Evolutionary conservation across 2,113 vertebrate species (phyloP).

Genomic region (Clarias macrocephalus): DNA sequence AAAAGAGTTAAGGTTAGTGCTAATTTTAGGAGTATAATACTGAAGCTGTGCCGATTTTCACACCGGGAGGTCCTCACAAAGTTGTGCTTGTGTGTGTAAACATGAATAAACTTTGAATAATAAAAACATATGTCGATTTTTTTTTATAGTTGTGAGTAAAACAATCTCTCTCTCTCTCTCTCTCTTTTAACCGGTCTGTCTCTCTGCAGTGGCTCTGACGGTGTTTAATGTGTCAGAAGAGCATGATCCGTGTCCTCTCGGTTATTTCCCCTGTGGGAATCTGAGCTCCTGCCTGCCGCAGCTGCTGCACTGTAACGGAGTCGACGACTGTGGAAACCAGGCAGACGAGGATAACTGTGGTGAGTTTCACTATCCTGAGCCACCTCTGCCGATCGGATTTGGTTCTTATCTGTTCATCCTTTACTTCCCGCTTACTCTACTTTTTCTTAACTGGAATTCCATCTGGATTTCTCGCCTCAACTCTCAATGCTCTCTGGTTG

Average conservation of each 20-base stretch:
- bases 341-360: conserved; percentile 93
- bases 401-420: background rate
- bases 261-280: conserved; percentile 94
- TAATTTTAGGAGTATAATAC: background rate
- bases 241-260: conserved; percentile 77
- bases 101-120: background rate
- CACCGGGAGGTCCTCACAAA: background rate
- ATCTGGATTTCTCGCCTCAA: background rate
- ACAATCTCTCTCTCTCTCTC: background rate
- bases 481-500: background rate
- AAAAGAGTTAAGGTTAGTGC: no score
- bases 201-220: conserved; percentile 61
- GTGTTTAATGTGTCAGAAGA: conserved; percentile 71
- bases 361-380: conserved; percentile 64
- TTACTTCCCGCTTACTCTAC: no score
- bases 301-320: conserved; percentile 88
- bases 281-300: conserved; percentile 88
- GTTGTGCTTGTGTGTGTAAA: background rate
- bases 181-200: background rate
- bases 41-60: background rate
- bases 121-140: background rate
- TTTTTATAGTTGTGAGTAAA: background rate
- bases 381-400: background rate
- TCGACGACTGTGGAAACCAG: conserved; percentile 89
- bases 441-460: background rate